Conservation (phyloP, 2,888 invertebrate genomes). For the Dynastes maya region DNA sequence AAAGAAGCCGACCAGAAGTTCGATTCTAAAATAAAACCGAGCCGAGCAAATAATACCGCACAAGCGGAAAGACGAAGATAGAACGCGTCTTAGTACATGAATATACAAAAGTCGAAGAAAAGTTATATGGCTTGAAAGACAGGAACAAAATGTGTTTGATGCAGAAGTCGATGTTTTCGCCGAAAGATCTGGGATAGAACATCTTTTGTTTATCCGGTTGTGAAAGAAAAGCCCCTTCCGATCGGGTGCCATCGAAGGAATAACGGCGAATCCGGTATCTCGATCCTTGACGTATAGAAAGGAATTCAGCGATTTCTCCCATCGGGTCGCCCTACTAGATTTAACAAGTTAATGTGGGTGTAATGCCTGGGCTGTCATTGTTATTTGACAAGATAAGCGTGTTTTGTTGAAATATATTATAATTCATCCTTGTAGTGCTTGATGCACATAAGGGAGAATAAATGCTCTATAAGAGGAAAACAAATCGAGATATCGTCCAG, state of each 20-base stretch:
- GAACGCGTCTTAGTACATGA: neutral
- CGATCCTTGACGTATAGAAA: constrained; percentile 26
- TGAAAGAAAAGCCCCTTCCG: constrained; percentile 35
- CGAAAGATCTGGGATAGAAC: neutral
- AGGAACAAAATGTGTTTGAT: constrained; percentile 22
- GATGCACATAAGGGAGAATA: neutral
- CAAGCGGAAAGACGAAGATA: constrained; percentile 4
- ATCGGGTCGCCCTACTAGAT: constrained; percentile 25
- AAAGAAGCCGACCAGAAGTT: constrained; percentile 23
- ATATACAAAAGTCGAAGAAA: constrained; percentile 15
- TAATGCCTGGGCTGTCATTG: constrained; percentile 31
- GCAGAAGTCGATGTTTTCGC: neutral
- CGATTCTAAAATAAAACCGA: constrained; percentile 33
- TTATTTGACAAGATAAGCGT: constrained; percentile 32
- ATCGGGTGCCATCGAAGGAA: constrained; percentile 24
- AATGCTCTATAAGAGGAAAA: neutral
- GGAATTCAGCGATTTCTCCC: constrained; percentile 20
- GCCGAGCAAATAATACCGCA: constrained; percentile 19
- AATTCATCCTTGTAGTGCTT: constrained; percentile 24
- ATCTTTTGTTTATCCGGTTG: constrained; percentile 37
- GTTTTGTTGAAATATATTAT: constrained; percentile 31
- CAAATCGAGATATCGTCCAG: neutral
- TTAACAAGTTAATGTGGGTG: constrained; percentile 45
- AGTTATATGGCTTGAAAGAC: constrained; percentile 27
- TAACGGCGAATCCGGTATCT: constrained; percentile 32